These are phyloP conservation scores for Piprites chloris DNA, from an alignment of 2,113 vertebrate species.

Conservation along the genomic window DNA sequence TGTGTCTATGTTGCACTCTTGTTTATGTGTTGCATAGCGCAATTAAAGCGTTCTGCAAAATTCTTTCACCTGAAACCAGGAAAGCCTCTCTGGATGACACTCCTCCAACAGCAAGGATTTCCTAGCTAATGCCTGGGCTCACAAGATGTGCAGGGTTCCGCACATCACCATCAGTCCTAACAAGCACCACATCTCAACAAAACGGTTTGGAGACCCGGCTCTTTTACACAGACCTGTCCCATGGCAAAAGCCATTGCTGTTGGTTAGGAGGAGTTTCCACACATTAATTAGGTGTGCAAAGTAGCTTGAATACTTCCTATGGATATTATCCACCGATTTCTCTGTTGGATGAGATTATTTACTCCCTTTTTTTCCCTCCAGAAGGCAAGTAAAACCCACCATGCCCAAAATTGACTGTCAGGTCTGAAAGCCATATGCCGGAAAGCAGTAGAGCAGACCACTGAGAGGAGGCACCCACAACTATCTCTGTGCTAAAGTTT, in stretches of 20 bases:
- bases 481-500: not conserved
- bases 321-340: not conserved
- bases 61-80: not conserved
- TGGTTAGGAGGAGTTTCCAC: not conserved
- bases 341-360: not conserved
- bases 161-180: rapidly evolving
- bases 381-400: not conserved
- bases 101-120: not conserved
- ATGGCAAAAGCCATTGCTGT: not conserved
- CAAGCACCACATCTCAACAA: not conserved
- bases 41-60: not conserved
- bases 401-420: not conserved
- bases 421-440: not conserved
- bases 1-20: rapidly evolving
- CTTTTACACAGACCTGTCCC: not conserved
- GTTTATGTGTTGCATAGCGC: rapidly evolving
- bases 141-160: not conserved
- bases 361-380: not conserved
- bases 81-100: not conserved
- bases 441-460: no score
- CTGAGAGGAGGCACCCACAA: rapidly evolving
- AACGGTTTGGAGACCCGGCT: not conserved
- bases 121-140: not conserved
- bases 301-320: not conserved
- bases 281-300: not conserved